phyloP scores from a whole-genome alignment of 2,797 vertebrate species.

The Aplochiton taeniatus region DNA sequence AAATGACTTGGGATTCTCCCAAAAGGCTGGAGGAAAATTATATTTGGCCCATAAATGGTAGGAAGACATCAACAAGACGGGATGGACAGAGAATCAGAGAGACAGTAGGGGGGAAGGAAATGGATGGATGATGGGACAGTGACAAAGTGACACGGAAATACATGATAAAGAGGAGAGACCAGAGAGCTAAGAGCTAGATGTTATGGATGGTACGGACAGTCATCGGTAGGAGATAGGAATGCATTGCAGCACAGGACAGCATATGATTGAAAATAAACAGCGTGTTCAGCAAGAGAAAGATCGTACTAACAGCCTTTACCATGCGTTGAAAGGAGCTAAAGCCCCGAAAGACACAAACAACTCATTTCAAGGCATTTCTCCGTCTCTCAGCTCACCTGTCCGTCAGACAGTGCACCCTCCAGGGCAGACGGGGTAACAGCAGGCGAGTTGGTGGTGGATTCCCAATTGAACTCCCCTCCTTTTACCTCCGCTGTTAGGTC shows the following conservation, averaged over 20 bases:
- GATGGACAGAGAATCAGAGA: neutral
- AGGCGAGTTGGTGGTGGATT: conserved; percentile 56
- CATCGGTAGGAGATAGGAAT: no score
- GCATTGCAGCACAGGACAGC: neutral
- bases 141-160: conserved; percentile 19
- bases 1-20: no score
- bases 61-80: conserved; percentile 14
- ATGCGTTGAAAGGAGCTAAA: no score
- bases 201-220: neutral
- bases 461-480: conserved; percentile 45
- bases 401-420: conserved; percentile 69
- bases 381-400: conserved; percentile 62
- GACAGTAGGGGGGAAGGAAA: neutral
- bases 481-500: conserved; percentile 41
- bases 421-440: conserved; percentile 61
- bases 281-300: no score
- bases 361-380: neutral
- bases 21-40: conserved; percentile 9
- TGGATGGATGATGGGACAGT: conserved; percentile 1
- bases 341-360: neutral
- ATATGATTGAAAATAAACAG: no score
- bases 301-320: no score
- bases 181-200: neutral
- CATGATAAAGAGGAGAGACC: neutral
- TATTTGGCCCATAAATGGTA: conserved; percentile 9